These are phyloP conservation scores for Ailuropoda melanoleuca DNA, from an alignment of 2,113 vertebrate genomes.

Conservation along the genomic window DNA sequence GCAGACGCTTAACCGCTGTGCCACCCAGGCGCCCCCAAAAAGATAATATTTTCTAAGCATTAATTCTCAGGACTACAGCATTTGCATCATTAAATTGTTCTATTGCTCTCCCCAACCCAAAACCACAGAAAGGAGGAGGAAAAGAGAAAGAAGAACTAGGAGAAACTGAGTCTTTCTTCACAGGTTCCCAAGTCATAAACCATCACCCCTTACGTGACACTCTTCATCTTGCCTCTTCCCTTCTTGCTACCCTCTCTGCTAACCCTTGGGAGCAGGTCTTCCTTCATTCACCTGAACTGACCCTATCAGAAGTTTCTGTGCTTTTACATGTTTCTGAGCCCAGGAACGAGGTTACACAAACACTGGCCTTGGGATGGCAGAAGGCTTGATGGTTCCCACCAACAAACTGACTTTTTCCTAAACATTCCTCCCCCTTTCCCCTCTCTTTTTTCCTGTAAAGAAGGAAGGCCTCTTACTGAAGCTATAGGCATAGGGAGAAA, in stretches of 20 bases:
- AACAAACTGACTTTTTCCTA: background rate
- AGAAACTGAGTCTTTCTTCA: background rate
- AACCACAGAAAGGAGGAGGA: background rate
- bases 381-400: background rate
- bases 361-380: background rate
- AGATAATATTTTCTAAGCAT: background rate
- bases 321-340: background rate
- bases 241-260: background rate
- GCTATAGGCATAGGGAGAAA: background rate
- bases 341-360: background rate
- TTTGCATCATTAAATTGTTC: accelerated
- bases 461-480: background rate
- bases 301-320: background rate
- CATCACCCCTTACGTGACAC: background rate
- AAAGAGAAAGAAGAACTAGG: background rate
- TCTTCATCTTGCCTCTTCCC: background rate
- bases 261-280: background rate
- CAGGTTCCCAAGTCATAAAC: background rate
- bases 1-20: too few species aligned
- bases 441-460: background rate
- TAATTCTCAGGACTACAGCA: background rate
- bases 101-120: background rate
- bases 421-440: accelerated
- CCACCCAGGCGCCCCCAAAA: too few species aligned
- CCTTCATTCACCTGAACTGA: background rate